These are phyloP conservation scores for Nomada ferruginata DNA, from an alignment of 2,888 invertebrate species.

Conservation along the genomic window DNA sequence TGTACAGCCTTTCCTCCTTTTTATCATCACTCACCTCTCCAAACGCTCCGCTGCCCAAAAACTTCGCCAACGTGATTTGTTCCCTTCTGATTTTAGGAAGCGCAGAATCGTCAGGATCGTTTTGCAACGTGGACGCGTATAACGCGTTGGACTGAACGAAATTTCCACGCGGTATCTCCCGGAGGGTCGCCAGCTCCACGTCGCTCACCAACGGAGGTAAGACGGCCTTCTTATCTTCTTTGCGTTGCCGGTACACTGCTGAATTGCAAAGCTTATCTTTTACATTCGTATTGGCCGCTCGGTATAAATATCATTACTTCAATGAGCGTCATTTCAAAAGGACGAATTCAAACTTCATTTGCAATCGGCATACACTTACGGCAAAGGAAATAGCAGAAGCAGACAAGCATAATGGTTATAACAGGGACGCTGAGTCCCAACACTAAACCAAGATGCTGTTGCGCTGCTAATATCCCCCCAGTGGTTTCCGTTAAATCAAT, in stretches of 20 bases:
- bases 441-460: constrained; percentile 86
- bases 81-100: constrained; percentile 94
- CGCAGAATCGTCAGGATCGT: constrained; percentile 91
- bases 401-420: constrained; percentile 79
- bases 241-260: constrained; percentile 88
- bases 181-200: constrained; percentile 93
- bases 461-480: constrained; percentile 83
- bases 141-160: constrained; percentile 94
- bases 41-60: constrained; percentile 98
- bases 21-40: constrained; percentile 89
- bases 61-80: constrained; percentile 94
- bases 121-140: constrained; percentile 88
- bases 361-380: constrained; percentile 83
- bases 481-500: constrained; percentile 86
- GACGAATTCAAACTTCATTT: constrained; percentile 14
- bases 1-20: background rate
- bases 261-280: constrained; percentile 53
- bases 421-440: constrained; percentile 88
- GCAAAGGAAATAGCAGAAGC: constrained; percentile 85
- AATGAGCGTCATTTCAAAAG: background rate
- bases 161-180: constrained; percentile 91
- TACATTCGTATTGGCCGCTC: background rate
- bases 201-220: constrained; percentile 88
- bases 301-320: background rate
- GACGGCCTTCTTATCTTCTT: constrained; percentile 89